Evolutionary conservation across 1,140 invertebrate species (phyloP).

Genomic region (Bilobella aurantiaca): DNA sequence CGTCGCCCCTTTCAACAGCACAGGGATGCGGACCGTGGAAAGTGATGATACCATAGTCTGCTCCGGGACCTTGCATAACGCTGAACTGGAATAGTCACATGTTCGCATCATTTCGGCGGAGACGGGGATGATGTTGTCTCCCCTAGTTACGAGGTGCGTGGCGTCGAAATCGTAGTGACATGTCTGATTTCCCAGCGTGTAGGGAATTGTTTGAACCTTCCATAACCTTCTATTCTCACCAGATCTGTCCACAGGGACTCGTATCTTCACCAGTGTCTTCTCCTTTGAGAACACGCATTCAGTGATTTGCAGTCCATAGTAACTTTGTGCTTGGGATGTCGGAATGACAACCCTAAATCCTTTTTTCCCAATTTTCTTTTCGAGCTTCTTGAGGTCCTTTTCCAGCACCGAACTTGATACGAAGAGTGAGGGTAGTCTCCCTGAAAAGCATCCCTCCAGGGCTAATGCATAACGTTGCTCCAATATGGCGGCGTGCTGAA

Average conservation of each 20-base stretch:
- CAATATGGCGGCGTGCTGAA: background rate
- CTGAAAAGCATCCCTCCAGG: background rate
- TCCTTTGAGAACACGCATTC: background rate
- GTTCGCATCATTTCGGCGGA: no score
- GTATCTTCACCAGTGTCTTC: background rate
- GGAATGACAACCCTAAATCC: background rate
- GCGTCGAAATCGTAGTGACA: no score
- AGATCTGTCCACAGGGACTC: background rate
- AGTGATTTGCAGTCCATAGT: background rate
- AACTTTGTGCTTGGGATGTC: background rate
- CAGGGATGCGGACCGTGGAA: no score
- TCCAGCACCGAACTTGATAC: background rate
- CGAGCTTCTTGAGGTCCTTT: background rate
- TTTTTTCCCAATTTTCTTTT: background rate
- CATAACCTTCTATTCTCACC: background rate
- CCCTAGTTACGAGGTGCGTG: no score
- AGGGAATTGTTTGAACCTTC: no score
- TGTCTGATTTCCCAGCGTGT: no score
- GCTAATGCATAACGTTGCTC: background rate
- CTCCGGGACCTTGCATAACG: no score
- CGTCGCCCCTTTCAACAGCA: no score
- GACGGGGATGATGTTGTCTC: no score
- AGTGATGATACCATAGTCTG: no score
- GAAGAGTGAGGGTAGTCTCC: background rate
- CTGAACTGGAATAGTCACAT: no score